Percentiles rank a stretch among this genome's conserved stretches.
phyloP scores from a whole-genome alignment of 2,113 vertebrate species.

The Hyperopisus bebe region DNA sequence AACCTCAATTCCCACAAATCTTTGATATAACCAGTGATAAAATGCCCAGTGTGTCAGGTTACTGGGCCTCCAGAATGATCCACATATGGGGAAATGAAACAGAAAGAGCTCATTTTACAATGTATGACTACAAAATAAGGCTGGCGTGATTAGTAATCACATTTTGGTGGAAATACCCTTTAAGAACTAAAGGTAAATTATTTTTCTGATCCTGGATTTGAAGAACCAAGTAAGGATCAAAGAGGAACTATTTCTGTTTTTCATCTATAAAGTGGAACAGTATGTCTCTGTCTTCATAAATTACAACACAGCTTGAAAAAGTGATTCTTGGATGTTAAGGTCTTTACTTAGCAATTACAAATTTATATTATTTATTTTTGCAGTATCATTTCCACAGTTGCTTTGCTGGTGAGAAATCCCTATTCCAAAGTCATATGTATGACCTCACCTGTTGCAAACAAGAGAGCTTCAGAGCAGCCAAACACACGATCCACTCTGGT shows the following conservation, averaged over 20 bases:
- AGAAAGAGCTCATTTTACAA: not conserved
- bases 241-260: not conserved
- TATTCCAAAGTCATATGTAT: constrained; percentile 55
- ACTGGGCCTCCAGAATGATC: not conserved
- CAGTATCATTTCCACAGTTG: constrained; percentile 45
- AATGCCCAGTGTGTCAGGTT: not conserved
- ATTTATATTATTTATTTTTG: constrained; percentile 60
- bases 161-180: not conserved
- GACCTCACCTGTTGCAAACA: constrained; percentile 62
- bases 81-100: not conserved
- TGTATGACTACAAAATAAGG: not conserved
- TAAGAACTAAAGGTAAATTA: not conserved
- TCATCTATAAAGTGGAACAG: not conserved
- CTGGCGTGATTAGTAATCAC: not conserved
- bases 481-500: constrained; percentile 41
- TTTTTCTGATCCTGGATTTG: not conserved
- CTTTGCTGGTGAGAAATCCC: constrained; percentile 45
- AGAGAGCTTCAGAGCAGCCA: constrained; percentile 46
- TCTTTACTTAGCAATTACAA: constrained; percentile 44
- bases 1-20: not conserved
- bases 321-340: constrained; percentile 9
- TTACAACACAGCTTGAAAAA: not conserved
- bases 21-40: not conserved
- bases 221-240: not conserved
- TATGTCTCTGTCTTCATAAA: not conserved